Conservation (phyloP, 2,113 vertebrate genomes). For the Serilophus lunatus region DNA sequence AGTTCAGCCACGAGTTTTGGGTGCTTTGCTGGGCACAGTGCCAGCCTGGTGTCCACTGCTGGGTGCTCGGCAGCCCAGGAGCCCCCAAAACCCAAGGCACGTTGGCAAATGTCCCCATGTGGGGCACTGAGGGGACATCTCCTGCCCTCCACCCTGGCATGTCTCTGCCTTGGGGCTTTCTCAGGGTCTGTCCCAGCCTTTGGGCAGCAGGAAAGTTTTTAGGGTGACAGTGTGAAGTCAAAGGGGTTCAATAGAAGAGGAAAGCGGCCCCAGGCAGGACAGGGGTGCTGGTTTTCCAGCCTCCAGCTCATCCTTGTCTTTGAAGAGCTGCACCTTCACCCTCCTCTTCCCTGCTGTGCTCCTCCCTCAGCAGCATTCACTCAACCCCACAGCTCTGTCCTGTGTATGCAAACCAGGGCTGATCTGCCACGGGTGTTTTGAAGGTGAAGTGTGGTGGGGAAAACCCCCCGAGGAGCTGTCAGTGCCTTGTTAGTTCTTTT, state of each 20-base stretch:
- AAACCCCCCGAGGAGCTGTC: neutral
- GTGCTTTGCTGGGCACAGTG: accelerated
- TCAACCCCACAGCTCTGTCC: neutral
- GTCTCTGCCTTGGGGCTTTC: neutral
- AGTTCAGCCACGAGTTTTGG: accelerated
- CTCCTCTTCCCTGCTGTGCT: neutral
- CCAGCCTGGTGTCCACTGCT: neutral
- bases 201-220: neutral
- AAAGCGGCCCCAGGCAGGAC: neutral
- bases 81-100: accelerated
- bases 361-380: neutral
- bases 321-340: neutral
- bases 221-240: accelerated
- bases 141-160: neutral
- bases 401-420: neutral
- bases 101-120: neutral
- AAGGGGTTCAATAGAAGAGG: neutral
- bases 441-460: neutral
- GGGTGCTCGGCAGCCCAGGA: neutral
- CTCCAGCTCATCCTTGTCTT: neutral
- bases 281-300: neutral
- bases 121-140: neutral
- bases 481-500: neutral
- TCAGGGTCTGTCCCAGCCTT: neutral
- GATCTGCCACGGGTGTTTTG: neutral